Evolutionary conservation across 2,797 vertebrate species (phyloP), one percentile per base, ranked within the genome.

Genomic region (Oceanodroma leucorhoa): DNA sequence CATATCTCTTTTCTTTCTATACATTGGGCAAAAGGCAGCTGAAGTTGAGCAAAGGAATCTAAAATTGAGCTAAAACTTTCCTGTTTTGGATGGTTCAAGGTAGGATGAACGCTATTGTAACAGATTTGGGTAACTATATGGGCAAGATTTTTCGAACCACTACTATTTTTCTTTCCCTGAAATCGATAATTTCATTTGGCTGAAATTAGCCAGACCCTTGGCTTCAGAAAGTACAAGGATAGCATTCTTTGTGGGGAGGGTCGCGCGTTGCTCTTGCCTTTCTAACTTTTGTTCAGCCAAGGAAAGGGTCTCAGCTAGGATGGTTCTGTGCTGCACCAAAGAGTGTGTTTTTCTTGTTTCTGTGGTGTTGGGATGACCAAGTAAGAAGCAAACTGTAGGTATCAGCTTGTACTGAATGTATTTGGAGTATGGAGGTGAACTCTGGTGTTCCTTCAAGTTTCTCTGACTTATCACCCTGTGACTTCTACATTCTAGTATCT

Each of bases 181-280:
- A 70, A 66, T 3, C 29, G 11, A 3, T 89, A 0, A 29, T 84
- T 76, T 87, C 0, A 32, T 84, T 82, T 92, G 36, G 4, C 20
- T 79, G n/a, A 53, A 65, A 84, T 79, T 30, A 76, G 54, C 3
- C 45, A 36, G 41, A 38, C 7, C 10, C 75, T 41, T 4, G 2
- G 30, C 40, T 61, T 78, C 18, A 46, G 54, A 36, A 81, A 72
- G 13, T 41, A 8, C 16, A 60, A 70, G 18, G 48, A 43, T 10
- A 2, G 5, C 9, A 6, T 8, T 16, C 14, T 58, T 71, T 8
- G 2, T 46, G 58, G 21, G 18, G 45, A 41, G 14, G 7, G 2
- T 18, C 7, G 0, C 17, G 3, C 2, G 0, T 40, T 57, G 46
- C 12, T 84, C 8, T 58, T 78, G 43, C 16, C 40, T 90, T 72